A percentile compares a stretch with the other conserved stretches of the same genome.
Conservation (phyloP, 1,140 invertebrate genomes). For the Rhyacophila brunnea region DNA sequence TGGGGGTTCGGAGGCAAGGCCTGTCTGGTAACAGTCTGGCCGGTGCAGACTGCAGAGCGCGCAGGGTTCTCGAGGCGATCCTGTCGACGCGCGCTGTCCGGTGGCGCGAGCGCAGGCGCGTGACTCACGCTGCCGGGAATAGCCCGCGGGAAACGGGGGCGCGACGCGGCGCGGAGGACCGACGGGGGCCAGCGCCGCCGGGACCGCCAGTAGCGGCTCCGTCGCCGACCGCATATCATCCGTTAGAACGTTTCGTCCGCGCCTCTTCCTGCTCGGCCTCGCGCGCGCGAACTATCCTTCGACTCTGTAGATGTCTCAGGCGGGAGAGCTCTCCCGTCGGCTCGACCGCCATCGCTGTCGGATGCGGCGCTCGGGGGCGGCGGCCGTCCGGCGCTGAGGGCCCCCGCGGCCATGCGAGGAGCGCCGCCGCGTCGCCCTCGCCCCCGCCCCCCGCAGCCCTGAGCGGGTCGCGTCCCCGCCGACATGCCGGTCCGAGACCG, state of each 20-base stretch:
- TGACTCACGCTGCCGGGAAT: conserved; percentile 52
- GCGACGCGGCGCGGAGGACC: conserved; percentile 44
- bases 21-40: conserved; percentile 1
- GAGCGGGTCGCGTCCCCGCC: conserved; percentile 2
- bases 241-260: conserved; percentile 38
- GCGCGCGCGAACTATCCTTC: neutral
- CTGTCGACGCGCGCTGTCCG: conserved; percentile 46
- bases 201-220: conserved; percentile 47
- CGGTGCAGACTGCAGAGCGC: conserved; percentile 28
- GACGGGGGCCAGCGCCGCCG: conserved; percentile 38
- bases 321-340: conserved; percentile 13
- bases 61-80: too few species aligned
- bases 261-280: conserved; percentile 30
- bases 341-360: conserved; percentile 44
- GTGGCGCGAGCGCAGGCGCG: conserved; percentile 43
- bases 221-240: conserved; percentile 44
- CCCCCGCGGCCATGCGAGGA: conserved; percentile 3
- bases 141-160: conserved; percentile 38
- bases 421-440: conserved; percentile 10
- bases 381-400: neutral
- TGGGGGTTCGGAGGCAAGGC: neutral
- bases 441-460: neutral
- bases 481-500: conserved; percentile 30
- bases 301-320: neutral
- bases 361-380: conserved; percentile 47